Base-by-base conservation (phyloP, 1,140 invertebrate genomes). In the Lasioglossum baleicum region DNA sequence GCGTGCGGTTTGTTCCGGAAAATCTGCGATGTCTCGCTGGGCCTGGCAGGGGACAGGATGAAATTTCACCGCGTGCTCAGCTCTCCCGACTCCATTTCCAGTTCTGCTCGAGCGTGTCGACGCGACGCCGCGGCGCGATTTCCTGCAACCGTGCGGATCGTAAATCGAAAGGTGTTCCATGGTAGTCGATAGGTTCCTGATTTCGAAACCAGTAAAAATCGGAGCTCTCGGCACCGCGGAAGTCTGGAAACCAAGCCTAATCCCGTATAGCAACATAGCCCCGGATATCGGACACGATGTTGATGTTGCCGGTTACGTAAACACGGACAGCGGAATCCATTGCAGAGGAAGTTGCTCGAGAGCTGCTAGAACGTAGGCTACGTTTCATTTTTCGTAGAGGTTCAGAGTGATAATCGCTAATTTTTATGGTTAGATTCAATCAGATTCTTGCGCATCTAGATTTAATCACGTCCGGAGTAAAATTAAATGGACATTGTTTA, bases 121-220 rank as follows among this genome's bases (percentile, higher is more conserved):
- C 26, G 26, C 2, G 11, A 5, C 58, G 15, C 22, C 20, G n/a
- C 44, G 11, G 1, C 8, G 15, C 40, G 64, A 70, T 75, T 80
- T 77, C 78, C 75, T n/a, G n/a, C 22, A 48, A 11, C 20, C 56
- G 31, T 5, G 35, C 3, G 17, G 3, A 15, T n/a, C 70, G 70
- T 53, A 68, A 63, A 86, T 77, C 60, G 66, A 69, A 76, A 81
- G 83, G 73, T 20, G 42, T 70, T 61, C 48, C 66, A 35, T 35
- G 20, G 26, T 40, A 72, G 26, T 44, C 51, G 61, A 75, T 81
- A 81, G 71, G 74, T 85, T 85, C 76, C 80, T 71, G 77, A 71
- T 86, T 81, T 85, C 72, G 68, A 79, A 67, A 48, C 69, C 40
- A 71, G 58, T 74, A 75, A 86, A 83, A 80, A 80, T 85, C 56